phyloP scores from a whole-genome alignment of 2,113 vertebrate genomes.

The Orycteropus afer region DNA sequence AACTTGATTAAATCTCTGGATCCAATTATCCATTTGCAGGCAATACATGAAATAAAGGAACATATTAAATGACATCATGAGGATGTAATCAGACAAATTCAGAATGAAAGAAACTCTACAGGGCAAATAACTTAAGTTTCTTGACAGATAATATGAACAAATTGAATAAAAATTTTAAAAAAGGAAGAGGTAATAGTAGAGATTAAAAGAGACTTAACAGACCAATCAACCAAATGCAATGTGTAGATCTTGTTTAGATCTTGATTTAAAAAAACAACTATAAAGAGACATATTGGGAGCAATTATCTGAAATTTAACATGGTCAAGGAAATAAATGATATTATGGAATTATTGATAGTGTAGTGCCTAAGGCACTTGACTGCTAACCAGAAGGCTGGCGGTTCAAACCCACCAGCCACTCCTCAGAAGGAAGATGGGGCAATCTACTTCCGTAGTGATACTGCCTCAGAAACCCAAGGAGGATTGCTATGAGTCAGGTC shows the following conservation, averaged over 20 bases:
- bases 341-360: conserved; percentile 19
- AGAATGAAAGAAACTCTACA: neutral
- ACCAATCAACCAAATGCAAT: neutral
- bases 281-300: neutral
- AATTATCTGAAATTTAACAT: conserved; percentile 5
- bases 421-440: too few relatives aligned
- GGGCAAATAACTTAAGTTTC: neutral
- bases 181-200: neutral
- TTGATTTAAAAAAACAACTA: neutral
- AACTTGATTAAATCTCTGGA: neutral
- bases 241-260: neutral
- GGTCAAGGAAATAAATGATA: neutral
- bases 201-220: neutral
- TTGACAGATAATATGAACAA: neutral
- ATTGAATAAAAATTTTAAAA: neutral
- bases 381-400: too few relatives aligned
- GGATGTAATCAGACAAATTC: neutral
- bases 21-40: neutral
- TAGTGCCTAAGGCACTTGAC: too few relatives aligned
- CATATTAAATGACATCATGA: too few relatives aligned
- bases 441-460: too few relatives aligned
- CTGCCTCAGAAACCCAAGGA: too few relatives aligned
- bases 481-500: too few relatives aligned
- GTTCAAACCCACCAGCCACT: too few relatives aligned
- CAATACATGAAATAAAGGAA: neutral